These are phyloP conservation scores for Amphimedon queenslandica DNA, from an alignment of 37 sponge, comb jelly and placozoan genomes.

Conservation along the genomic window DNA sequence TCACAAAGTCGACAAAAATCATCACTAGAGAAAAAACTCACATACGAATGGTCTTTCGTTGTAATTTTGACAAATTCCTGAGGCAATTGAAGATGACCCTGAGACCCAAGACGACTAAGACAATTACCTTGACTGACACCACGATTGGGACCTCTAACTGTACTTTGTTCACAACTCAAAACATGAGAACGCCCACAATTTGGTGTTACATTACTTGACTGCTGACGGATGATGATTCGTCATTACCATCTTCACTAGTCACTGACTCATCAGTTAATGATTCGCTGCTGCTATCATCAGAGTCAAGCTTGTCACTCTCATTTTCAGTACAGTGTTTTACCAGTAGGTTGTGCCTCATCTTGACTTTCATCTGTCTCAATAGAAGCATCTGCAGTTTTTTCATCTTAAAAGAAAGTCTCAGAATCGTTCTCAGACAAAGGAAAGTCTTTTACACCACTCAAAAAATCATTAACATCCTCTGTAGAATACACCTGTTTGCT, in stretches of 20 bases:
- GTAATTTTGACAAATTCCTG: not conserved
- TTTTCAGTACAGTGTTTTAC: not conserved
- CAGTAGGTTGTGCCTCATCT: not conserved
- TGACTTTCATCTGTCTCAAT: not conserved
- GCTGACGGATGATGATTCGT: not conserved
- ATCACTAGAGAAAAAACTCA: not conserved
- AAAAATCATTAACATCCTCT: not conserved
- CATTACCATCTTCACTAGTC: not conserved
- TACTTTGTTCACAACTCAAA: not conserved
- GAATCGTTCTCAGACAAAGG: not conserved
- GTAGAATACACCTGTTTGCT: not conserved
- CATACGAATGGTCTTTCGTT: not conserved
- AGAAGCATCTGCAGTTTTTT: not conserved
- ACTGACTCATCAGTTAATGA: not conserved
- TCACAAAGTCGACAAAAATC: not conserved
- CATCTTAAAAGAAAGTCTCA: not conserved
- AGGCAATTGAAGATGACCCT: no score
- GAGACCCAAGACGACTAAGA: not conserved
- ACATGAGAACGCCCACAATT: not conserved
- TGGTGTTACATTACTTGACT: not conserved
- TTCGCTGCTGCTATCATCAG: not conserved
- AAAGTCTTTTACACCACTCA: not conserved
- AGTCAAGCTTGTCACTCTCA: not conserved
- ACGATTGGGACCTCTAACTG: not conserved
- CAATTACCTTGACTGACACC: not conserved